phyloP scores from a whole-genome alignment of 2,797 vertebrate genomes.

The Monodelphis domestica region DNA sequence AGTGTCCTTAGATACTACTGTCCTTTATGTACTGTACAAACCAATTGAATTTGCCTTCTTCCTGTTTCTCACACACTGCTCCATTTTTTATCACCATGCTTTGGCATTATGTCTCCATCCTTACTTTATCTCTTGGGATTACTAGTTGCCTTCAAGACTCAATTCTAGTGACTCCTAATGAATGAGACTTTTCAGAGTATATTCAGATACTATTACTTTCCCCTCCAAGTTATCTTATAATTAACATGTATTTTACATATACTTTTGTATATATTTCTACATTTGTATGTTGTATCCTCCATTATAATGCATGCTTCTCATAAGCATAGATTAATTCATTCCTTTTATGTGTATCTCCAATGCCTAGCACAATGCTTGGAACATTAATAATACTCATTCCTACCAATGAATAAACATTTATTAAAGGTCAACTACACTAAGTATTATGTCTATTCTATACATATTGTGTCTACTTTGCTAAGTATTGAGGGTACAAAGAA shows the following conservation, averaged over 20 bases:
- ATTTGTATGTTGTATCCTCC: background rate
- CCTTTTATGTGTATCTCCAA: background rate
- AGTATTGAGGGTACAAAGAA: too few species aligned
- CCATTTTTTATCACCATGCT: background rate
- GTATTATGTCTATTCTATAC: background rate
- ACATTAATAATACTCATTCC: background rate
- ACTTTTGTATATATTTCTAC: background rate
- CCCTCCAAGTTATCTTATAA: background rate
- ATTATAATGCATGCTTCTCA: background rate
- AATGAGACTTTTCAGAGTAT: too few species aligned
- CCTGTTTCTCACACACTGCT: background rate
- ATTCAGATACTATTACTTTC: background rate
- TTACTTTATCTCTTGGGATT: background rate
- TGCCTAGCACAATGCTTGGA: background rate
- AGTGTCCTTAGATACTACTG: background rate
- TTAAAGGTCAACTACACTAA: background rate
- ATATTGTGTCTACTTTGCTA: background rate
- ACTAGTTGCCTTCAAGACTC: too few species aligned
- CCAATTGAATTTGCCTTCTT: background rate
- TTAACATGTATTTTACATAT: background rate
- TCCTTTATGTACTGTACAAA: too few species aligned
- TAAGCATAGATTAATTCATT: background rate
- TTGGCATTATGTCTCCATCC: background rate
- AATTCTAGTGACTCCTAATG: background rate
- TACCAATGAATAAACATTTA: background rate